Base-by-base conservation (phyloP, 2,888 invertebrate species). In the Ypsolopha scabrella region DNA sequence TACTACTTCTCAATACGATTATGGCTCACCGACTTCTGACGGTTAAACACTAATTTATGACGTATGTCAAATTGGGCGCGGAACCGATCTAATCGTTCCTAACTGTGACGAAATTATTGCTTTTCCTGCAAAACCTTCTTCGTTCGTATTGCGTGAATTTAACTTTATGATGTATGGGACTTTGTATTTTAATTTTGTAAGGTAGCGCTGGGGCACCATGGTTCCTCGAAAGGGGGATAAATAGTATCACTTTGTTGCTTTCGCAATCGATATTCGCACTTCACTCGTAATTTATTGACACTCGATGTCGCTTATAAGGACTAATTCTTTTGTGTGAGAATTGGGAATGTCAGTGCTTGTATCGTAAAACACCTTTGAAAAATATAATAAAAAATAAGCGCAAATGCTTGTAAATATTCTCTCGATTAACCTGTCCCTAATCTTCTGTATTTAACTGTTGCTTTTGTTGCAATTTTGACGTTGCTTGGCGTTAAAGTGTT, bases 21-120 rank as follows among this genome's bases (percentile, higher is more conserved):
- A 65, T 69, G 64, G 66, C 71, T 67, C 71, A 71, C 72, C 67
- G 72, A 67, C 74, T 66, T 62, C 69, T 64, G 67, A 66, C 75
- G 80, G 65, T 68, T 72, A 68, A 63, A 64, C 61, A 61, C 68
- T 80, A 78, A 85, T 85, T 85, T 85, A 85, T 73, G 83, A 82
- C 67, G 76, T 83, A 83, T 85, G 83, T 75, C 82, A 76, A 85
- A 85, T 85, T 79, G 80, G 68, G 72, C 70, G 70, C 80, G 71
- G 75, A 80, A 76, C 83, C 80, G 73, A 82, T 83, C 83, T 80
- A 85, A 86, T 85, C 81, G 83, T 69, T 70, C 80, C 81, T 85
- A 83, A 85, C 83, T 83, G 82, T 80, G 80, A 83, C 83, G 81
- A 76, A 53, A 83, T 85, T 82, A 86, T 80, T 77, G 80, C 83